Base-by-base conservation (phyloP, 2,888 invertebrate species). In the Alentia gelatinosa region DNA sequence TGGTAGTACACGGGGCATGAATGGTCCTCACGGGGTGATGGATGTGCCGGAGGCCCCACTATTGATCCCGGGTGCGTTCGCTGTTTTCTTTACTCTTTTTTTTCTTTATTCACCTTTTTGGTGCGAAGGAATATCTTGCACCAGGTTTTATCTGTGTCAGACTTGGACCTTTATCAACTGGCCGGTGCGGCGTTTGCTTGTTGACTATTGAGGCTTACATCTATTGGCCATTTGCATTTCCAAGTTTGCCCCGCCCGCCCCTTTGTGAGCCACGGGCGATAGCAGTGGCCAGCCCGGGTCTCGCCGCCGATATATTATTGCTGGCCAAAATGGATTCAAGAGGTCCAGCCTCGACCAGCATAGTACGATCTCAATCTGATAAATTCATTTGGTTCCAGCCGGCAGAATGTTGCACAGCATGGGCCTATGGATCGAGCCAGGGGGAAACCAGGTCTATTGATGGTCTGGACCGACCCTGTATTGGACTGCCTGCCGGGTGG, bases 201-300 rank as follows among this genome's bases (percentile, higher is more conserved):
- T 83, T 83, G 83, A 37, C 83, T 83, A 68, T 68, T 68, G 68
- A 68, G 68, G 68, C 68, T 68, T 68, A 68, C 68, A 68, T 68
- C 68, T 68, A 83, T 83, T 83, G 40, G 39, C 83, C 40, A 83
- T 83, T 83, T 83, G 83, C 83, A 83, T 83, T 83, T 83, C 39
- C 83, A 83, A 83, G 35, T 83, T 30, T 37, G 35, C 12, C 68
- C 83, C 19, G 9, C 37, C 39, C 0, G 40, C 37, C 40, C 40
- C 83, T 83, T 83, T 83, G 83, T 83, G 83, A 83, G 83, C 37
- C n/a, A 1, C 15, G 39, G 39, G 30, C 68, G 68, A 68, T 30
- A 68, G 68, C n/a, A 30, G 26, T 15, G 68, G 68, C 68, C 68
- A 30, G 68, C 68, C 68, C 5, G 30, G 33, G 30, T 68, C 68